Conservation (phyloP, 2,797 vertebrate genomes). For the Nannoperca australis region DNA sequence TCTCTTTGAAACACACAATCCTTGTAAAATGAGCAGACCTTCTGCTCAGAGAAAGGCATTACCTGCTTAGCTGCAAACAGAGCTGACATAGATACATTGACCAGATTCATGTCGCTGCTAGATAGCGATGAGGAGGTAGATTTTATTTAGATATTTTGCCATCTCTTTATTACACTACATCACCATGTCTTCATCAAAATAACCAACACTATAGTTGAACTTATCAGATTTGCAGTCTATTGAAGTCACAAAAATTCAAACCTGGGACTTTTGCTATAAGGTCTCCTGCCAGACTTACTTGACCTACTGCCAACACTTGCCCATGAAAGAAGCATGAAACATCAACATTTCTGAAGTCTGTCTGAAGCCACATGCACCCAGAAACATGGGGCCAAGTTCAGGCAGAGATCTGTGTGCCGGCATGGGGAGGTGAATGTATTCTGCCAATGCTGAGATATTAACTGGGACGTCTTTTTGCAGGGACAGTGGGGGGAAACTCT, state of each 20-base stretch:
- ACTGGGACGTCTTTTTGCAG: slow-evolving; percentile 24
- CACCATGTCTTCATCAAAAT: background rate
- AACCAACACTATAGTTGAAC: background rate
- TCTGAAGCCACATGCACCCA: slow-evolving; percentile 29
- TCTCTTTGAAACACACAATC: background rate
- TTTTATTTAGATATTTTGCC: slow-evolving; percentile 8
- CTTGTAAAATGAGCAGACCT: background rate
- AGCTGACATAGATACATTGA: background rate
- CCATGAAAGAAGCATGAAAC: slow-evolving; percentile 37
- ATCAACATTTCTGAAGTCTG: slow-evolving; percentile 27
- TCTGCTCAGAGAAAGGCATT: slow-evolving; percentile 1
- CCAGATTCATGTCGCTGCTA: background rate
- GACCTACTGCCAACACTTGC: slow-evolving; percentile 22
- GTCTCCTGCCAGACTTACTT: slow-evolving; percentile 29
- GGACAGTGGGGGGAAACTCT: slow-evolving; percentile 29
- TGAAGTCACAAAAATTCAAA: slow-evolving; percentile 25
- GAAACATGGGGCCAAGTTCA: slow-evolving; percentile 16
- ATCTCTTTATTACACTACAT: slow-evolving; percentile 12
- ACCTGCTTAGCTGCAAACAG: background rate
- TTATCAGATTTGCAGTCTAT: slow-evolving; percentile 5
- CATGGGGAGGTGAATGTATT: slow-evolving; percentile 13
- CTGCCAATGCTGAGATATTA: slow-evolving; percentile 19
- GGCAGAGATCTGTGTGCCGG: slow-evolving; percentile 16
- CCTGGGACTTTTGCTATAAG: slow-evolving; percentile 1
- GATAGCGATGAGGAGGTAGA: background rate